A percentile compares a stretch with the other conserved stretches of the same genome.
These are phyloP conservation scores for Colius striatus DNA, from an alignment of 2,113 vertebrate genomes.

Conservation along the genomic window DNA sequence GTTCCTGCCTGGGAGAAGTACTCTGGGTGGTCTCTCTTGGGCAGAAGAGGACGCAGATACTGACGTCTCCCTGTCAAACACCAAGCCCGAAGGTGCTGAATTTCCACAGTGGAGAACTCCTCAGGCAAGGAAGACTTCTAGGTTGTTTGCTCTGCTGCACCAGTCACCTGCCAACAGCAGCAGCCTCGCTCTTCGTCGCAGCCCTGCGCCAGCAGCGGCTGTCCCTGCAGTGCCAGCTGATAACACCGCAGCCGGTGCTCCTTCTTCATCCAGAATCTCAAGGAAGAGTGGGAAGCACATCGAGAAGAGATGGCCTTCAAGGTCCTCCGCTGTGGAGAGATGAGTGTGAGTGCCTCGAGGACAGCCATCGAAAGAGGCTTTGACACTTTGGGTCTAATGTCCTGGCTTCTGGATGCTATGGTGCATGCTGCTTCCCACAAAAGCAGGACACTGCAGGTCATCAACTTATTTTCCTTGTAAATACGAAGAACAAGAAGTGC, in stretches of 20 bases:
- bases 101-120: conserved; percentile 43
- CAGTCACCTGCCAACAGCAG: conserved; percentile 13
- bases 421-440: conserved; percentile 66
- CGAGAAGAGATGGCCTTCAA: conserved; percentile 65
- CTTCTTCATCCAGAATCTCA: conserved; percentile 49
- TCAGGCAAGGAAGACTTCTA: conserved; percentile 32
- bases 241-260: not conserved
- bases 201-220: not conserved
- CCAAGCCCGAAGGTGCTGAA: not conserved
- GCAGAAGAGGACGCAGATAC: not conserved
- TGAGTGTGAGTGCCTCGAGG: conserved; percentile 65
- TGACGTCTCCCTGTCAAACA: not conserved
- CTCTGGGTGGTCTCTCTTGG: conserved; percentile 8
- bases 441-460: not conserved
- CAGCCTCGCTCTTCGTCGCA: not conserved
- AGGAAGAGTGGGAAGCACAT: conserved; percentile 54
- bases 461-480: conserved; percentile 16
- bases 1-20: not conserved
- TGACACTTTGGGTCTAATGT: not conserved
- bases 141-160: not conserved
- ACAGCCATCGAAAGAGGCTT: not conserved
- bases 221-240: not conserved
- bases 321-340: conserved; percentile 79
- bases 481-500: conserved; percentile 84
- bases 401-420: conserved; percentile 53